phyloP scores from a whole-genome alignment of 2,113 vertebrate genomes.

The Microcebus jonahi region DNA sequence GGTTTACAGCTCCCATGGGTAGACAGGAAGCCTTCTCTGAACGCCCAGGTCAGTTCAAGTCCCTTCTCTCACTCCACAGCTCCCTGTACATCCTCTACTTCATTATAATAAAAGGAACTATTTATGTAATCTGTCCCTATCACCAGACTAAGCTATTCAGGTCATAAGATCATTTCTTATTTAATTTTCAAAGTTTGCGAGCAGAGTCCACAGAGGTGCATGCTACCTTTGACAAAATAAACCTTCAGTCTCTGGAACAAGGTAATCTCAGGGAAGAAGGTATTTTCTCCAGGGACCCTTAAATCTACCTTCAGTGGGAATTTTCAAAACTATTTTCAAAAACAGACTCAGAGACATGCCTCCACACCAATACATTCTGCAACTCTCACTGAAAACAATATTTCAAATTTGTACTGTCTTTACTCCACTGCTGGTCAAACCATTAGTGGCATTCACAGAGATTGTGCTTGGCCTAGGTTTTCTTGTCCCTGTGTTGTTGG shows the following conservation, averaged over 20 bases:
- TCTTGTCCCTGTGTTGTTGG: constrained; percentile 24
- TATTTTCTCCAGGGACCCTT: constrained; percentile 23
- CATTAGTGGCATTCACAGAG: background rate
- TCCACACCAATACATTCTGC: constrained; percentile 8
- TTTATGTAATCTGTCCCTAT: background rate
- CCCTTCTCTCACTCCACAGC: background rate
- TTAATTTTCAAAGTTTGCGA: constrained; percentile 38
- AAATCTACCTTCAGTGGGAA: constrained; percentile 18
- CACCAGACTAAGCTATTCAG: constrained; percentile 33
- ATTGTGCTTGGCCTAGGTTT: constrained; percentile 42
- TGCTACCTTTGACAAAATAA: background rate
- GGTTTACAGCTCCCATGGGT: background rate
- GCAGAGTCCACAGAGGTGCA: background rate
- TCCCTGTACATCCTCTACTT: background rate
- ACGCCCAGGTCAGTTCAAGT: background rate
- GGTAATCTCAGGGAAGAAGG: background rate
- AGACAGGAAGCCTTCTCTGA: background rate
- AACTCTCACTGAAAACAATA: background rate
- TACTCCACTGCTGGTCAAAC: constrained; percentile 27
- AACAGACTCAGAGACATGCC: constrained; percentile 12
- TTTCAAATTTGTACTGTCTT: constrained; percentile 36
- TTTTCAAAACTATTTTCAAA: constrained; percentile 49
- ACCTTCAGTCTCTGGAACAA: background rate
- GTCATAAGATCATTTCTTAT: constrained; percentile 3
- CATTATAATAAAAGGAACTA: constrained; percentile 38